A percentile compares a stretch with the other conserved stretches of the same genome.
Evolutionary conservation across 2,113 vertebrate species (phyloP).

Genomic region (Percopsis transmontana): DNA sequence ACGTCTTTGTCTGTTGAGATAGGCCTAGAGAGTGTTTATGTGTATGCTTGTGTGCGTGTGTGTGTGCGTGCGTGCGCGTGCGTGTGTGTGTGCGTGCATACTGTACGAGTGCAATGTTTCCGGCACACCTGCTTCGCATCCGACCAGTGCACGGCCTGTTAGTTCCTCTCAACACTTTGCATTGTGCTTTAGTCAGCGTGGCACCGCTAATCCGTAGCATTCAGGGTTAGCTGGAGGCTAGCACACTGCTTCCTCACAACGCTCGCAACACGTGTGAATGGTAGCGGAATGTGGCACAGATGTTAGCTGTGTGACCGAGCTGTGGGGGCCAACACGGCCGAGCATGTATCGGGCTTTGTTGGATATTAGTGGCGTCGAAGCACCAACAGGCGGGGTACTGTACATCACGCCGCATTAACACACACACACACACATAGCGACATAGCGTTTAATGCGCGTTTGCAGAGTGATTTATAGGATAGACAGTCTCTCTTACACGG

Average conservation of each 20-base stretch:
- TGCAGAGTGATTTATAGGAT: not conserved
- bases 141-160: conserved; percentile 33
- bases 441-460: not conserved
- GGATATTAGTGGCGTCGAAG: not conserved
- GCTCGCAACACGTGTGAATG: conserved; percentile 39
- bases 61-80: not conserved
- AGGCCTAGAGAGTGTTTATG: not conserved
- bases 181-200: conserved; percentile 46
- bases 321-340: not conserved
- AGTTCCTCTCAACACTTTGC: conserved; percentile 52
- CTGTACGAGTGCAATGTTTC: conserved; percentile 10
- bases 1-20: not conserved
- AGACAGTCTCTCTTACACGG: too few relatives aligned
- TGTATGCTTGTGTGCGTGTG: conserved; percentile 5
- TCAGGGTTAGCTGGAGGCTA: conserved; percentile 51
- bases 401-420: not conserved
- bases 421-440: not conserved
- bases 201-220: conserved; percentile 59
- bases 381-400: not conserved
- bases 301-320: conserved; percentile 27
- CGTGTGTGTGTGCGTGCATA: not conserved
- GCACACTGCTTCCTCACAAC: conserved; percentile 43
- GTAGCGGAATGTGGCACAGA: conserved; percentile 58
- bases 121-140: conserved; percentile 55
- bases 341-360: not conserved